Conservation (phyloP, 2,113 vertebrate genomes). For the Saguinus midas region DNA sequence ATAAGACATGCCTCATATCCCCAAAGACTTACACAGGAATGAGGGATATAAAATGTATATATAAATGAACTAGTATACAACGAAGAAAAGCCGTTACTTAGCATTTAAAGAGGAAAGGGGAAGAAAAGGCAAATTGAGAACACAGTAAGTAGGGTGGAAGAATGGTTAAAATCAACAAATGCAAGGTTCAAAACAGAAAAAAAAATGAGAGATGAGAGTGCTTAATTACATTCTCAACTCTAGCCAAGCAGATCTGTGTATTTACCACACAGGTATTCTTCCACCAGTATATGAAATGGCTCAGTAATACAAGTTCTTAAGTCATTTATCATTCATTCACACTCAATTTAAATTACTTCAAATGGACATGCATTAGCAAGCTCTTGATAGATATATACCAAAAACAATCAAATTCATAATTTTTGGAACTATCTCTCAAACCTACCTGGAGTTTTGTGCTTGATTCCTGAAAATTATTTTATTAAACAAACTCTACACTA, state of each 20-base stretch:
- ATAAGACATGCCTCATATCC: not conserved
- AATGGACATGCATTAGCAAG: not conserved
- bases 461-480: not conserved
- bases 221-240: not conserved
- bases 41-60: not conserved
- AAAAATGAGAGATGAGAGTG: not conserved
- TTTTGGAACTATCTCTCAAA: not conserved
- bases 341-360: slow-evolving; percentile 24
- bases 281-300: not conserved
- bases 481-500: not conserved
- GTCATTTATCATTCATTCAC: not conserved
- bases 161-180: not conserved
- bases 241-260: not conserved
- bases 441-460: not conserved
- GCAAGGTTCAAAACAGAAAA: not conserved
- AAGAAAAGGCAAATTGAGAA: not conserved
- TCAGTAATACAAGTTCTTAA: not conserved
- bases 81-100: not conserved
- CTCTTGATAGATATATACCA: not conserved
- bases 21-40: not conserved
- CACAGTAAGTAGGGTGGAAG: not conserved
- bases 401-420: slow-evolving; percentile 21
- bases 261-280: not conserved
- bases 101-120: not conserved
- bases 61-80: not conserved